Percentiles rank a stretch among this genome's conserved stretches.
phyloP scores from a whole-genome alignment of 2,797 vertebrate genomes.

The Sebastolobus alascanus region DNA sequence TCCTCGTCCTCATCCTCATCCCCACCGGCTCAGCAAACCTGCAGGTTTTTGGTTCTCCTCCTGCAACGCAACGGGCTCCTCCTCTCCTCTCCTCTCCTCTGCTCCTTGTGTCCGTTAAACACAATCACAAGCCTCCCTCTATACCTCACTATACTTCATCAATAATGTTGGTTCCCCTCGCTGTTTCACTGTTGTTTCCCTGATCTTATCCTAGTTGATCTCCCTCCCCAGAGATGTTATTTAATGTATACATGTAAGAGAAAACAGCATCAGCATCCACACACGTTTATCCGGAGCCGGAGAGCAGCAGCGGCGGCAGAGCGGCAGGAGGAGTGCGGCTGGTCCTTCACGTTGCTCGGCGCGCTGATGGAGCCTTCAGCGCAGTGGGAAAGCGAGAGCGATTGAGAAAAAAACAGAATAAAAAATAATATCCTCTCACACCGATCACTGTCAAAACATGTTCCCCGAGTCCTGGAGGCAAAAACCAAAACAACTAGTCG shows the following conservation, averaged over 20 bases:
- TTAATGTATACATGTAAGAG: neutral
- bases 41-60: conserved; percentile 51
- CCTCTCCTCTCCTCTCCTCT: conserved; percentile 24
- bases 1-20: conserved; percentile 65
- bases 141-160: conserved; percentile 19
- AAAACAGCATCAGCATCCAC: conserved; percentile 27
- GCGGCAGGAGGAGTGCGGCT: conserved; percentile 27
- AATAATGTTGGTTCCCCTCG: neutral
- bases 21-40: conserved; percentile 52
- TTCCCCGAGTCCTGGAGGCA: conserved; percentile 33
- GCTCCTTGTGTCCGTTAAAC: conserved; percentile 32
- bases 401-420: neutral
- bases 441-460: conserved; percentile 38
- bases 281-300: conserved; percentile 28
- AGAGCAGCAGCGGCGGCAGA: conserved; percentile 14
- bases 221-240: neutral
- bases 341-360: conserved; percentile 56
- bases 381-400: neutral
- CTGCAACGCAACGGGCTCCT: conserved; percentile 35
- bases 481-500: conserved; percentile 30
- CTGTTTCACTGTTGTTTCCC: conserved; percentile 15
- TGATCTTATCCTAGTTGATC: conserved; percentile 26
- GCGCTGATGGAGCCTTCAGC: conserved; percentile 6
- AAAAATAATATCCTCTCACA: conserved; percentile 28
- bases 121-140: conserved; percentile 11